Base-by-base conservation (phyloP, 2,888 invertebrate genomes). In the Polydrusus pterygomalis region DNA sequence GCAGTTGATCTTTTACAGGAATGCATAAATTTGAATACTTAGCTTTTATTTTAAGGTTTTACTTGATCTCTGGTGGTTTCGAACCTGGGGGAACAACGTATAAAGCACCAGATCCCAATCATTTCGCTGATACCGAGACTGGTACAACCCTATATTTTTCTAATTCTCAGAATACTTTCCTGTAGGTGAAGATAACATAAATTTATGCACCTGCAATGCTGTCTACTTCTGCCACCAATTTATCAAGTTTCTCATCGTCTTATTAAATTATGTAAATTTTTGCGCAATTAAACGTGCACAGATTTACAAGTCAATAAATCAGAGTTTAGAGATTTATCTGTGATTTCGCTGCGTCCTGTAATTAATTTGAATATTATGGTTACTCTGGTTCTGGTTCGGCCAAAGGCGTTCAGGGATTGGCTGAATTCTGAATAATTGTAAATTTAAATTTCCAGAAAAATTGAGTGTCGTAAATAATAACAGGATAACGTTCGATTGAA, bases 231-330 rank as follows among this genome's bases (percentile, higher is more conserved):
- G 47, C 51, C 51, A 20, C 38, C 58, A 43, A 69, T 69, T 69
- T 69, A 69, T 69, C 69, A 69, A 15, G 34, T 51, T n/a, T 56
- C 30, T 58, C 58, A 43, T 25, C 34, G 58, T 15, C 69, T 56
- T 69, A 69, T 69, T 69, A 69, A 69, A 69, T 40, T 58, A 69
- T 69, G 69, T 20, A 69, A 69, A 69, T 69, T 69, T 69, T 69
- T 69, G 20, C n/a, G 38, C 43, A 58, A 58, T 45, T 58, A 69
- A 56, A 56, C 43, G n/a, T 43, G 56, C 40, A 56, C 69, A 38
- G 43, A 56, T 38, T 69, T 69, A 38, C 58, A 56, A 38, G 58
- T 43, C 20, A 25, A 54, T 69, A 69, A 69, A 69, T 56, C 69
- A 69, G 43, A 40, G 20, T 30, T 25, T 11, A 11, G 18, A 62